Evolutionary conservation across 1,140 invertebrate genomes (phyloP), one percentile per base, ranked within the genome.

Genomic region (Cotesia chilonis): DNA sequence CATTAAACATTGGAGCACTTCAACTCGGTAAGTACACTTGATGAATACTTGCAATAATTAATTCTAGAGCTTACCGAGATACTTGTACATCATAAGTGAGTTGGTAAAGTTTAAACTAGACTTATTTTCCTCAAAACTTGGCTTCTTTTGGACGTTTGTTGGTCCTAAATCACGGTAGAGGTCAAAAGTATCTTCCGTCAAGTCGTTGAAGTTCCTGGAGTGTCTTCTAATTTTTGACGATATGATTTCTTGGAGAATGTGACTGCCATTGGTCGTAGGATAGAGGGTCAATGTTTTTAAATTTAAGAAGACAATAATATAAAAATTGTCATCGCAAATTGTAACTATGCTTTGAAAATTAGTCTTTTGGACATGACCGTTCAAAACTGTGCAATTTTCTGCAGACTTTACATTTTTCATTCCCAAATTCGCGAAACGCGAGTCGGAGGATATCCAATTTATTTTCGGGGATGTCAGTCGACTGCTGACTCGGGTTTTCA

Each of bases 281-380:
- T 88, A 78, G 0, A 89, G 75, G 70, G 86, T 84, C 72, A 85
- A 88, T 4, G 79, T 77, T 9, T 72, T 73, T 4, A 77, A 72
- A 0, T 73, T 78, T 4, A 84, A 72, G 17, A 78, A 59, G 63
- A 89, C 75, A 74, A 87, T 78, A 3, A 85, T 87, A 54, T 84
- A 88, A 61, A 84, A 79, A 10, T 80, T 74, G 7, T 79, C 68
- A 1, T 76, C 74, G 72, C 87, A 89, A 9, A 88, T 77, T 3
- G 88, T 87, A 2, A 89, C 74, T 0, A 84, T 76, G 12, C 78
- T 81, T 20, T 78, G 73, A 1, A 85, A 86, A 14, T 73, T 65
- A 38, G 81, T 72, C 5, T 71, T 61, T 1, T 76, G 47, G 5
- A 83, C 38, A 0, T 64, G 65, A 9, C 82, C 83, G 6, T 73